Base-by-base conservation (phyloP, 2,888 invertebrate genomes). In the Ypsolopha sequella region DNA sequence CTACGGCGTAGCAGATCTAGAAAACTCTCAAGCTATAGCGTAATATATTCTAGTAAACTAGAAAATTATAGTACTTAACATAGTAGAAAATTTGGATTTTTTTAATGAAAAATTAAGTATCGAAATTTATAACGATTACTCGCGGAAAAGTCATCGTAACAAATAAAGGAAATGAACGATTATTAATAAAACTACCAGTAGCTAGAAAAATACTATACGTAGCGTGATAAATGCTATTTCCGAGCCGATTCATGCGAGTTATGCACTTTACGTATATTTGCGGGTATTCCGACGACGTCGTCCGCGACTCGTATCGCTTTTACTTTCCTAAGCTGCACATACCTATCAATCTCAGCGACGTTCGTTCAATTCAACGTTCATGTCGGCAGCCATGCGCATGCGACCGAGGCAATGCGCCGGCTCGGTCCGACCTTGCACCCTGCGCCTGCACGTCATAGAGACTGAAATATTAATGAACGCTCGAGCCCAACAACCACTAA, bases 291-390 rank as follows among this genome's bases (percentile, higher is more conserved):
- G 56, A 54, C 64, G 65, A 60, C 55, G 56, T 54, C 64, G 65
- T 60, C 55, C 13, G 66, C 68, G 66, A 62, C 66, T 66, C 66
- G 63, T 66, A 65, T 59, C 58, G 64, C 74, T 79, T 75, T 81
- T 79, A 81, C 82, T 81, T 84, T 73, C 60, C 70, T 65, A 67
- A 67, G 8, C 44, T 1, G n/a, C n/a, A 11, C 14, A 11, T n/a
- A 11, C 49, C 46, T 33, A 33, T 46, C 35, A 7, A 48, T 8
- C 14, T 14, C 36, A 48, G 36, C 38, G 38, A 10, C 13, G 36
- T n/a, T 33, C n/a, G 46, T 14, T 36, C 38, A 11, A n/a, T 13
- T 36, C 38, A 11, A n/a, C 10, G 38, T 48, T 38, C 48, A 11
- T 8, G 24, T 14, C 14, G 13, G 24, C 13, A 38, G 38, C 14